Evolutionary conservation across 2,888 invertebrate genomes (phyloP), one percentile per base, ranked within the genome.

Genomic region (Neoascia interrupta): DNA sequence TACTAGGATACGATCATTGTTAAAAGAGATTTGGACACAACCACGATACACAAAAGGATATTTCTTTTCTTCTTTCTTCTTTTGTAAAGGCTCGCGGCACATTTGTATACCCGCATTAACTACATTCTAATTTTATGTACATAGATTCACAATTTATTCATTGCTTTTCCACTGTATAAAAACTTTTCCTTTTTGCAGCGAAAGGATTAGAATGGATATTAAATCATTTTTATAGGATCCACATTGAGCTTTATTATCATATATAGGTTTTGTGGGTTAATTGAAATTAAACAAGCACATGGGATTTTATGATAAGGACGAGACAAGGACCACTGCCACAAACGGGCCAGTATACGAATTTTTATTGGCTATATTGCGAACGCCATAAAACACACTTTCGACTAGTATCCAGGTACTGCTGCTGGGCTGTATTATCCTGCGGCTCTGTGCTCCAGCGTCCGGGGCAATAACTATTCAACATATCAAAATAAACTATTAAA

Each of bases 1-100:
- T 61, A 73, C 79, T 79, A 79, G 73, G 73, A 73, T 73, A 68
- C 68, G 56, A 79, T 79, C 79, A 73, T 79, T 61, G 54, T 79
- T 66, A 53, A 36, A 54, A 36, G 19, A 23, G 41, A 39, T 75
- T 58, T 76, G 63, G 36, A 53, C 76, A 79, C 73, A 72, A 79
- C 73, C 79, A 73, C 73, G 28, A 23, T 31, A 36, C 39, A 39
- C 47, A 36, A 28, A 28, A 28, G 47, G n/a, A n/a, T n/a, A n/a
- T n/a, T n/a, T n/a, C n/a, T n/a, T n/a, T n/a, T n/a, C n/a, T n/a
- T n/a, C n/a, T n/a, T n/a, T n/a, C n/a, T n/a, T n/a, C 28, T 49
- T 60, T 47, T 39, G 58, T 43, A 51, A 64, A 54, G 37, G 39
- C 23, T 53, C 41, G 13, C 26, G 26, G 39, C 41, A 19, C 23